phyloP scores from a whole-genome alignment of 2,797 vertebrate species.

The Malacoraja senta region DNA sequence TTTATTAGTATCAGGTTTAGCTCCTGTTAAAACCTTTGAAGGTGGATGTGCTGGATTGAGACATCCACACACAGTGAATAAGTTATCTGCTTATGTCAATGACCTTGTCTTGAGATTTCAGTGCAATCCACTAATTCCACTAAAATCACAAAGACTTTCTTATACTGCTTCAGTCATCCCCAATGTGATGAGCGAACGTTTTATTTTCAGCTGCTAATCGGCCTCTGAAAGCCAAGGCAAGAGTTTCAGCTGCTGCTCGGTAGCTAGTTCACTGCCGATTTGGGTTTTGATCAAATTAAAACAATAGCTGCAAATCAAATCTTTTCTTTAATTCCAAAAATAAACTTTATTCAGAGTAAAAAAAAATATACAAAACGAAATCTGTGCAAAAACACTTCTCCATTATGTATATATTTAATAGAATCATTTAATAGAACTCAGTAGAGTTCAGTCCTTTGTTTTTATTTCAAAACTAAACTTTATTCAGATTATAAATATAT shows the following conservation, averaged over 20 bases:
- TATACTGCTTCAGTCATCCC: background rate
- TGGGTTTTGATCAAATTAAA: background rate
- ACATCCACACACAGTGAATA: background rate
- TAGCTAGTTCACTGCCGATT: background rate
- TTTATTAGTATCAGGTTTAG: conserved; percentile 29
- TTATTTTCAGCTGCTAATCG: background rate
- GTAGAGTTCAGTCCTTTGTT: background rate
- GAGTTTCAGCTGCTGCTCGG: background rate
- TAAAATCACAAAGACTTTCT: background rate
- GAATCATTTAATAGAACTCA: no score
- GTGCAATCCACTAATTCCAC: conserved; percentile 11
- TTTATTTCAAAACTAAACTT: no score
- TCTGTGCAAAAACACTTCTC: no score
- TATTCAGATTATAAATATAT: no score
- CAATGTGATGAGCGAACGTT: background rate
- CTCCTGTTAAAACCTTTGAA: conserved; percentile 23
- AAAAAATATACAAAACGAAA: no score
- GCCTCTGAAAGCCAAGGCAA: background rate
- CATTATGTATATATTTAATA: no score
- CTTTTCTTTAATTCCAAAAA: background rate
- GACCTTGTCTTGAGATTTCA: conserved; percentile 3
- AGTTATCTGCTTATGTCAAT: background rate
- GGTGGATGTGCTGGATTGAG: background rate
- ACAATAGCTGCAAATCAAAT: background rate
- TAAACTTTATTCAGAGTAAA: no score